phyloP scores from a whole-genome alignment of 2,113 vertebrate species.

The Accipiter cooperii region DNA sequence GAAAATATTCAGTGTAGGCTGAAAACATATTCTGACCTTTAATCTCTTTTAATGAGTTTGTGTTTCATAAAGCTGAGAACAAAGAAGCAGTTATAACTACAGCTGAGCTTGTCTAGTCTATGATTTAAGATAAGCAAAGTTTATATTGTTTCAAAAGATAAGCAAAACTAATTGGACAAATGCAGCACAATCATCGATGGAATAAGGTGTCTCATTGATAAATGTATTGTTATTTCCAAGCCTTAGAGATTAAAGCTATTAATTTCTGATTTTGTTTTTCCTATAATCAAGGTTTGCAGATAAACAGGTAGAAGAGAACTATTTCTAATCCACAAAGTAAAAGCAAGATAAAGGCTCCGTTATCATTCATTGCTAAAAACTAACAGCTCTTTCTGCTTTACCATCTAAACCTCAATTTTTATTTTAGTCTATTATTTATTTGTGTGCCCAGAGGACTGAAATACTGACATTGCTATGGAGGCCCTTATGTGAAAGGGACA shows the following conservation, averaged over 20 bases:
- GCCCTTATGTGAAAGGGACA: neutral
- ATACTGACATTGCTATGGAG: neutral
- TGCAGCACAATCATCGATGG: neutral
- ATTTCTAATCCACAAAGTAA: neutral
- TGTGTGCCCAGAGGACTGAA: neutral
- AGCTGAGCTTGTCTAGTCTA: neutral
- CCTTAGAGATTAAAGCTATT: neutral
- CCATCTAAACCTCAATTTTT: neutral
- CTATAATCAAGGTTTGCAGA: constrained; percentile 1
- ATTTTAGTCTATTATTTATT: neutral
- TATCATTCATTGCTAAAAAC: neutral
- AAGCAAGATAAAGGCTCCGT: constrained; percentile 1
- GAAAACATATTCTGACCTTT: neutral
- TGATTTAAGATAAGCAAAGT: neutral
- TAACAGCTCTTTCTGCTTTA: neutral
- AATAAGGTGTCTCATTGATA: neutral
- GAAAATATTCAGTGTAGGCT: neutral
- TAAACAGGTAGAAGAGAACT: neutral
- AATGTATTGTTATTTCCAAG: neutral
- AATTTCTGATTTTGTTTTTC: neutral
- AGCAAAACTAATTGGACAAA: neutral
- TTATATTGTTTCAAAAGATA: neutral
- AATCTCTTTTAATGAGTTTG: neutral
- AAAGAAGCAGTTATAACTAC: neutral
- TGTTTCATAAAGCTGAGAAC: neutral